Base-by-base conservation (phyloP, 1,140 invertebrate genomes). In the Oryctes rhinoceros region DNA sequence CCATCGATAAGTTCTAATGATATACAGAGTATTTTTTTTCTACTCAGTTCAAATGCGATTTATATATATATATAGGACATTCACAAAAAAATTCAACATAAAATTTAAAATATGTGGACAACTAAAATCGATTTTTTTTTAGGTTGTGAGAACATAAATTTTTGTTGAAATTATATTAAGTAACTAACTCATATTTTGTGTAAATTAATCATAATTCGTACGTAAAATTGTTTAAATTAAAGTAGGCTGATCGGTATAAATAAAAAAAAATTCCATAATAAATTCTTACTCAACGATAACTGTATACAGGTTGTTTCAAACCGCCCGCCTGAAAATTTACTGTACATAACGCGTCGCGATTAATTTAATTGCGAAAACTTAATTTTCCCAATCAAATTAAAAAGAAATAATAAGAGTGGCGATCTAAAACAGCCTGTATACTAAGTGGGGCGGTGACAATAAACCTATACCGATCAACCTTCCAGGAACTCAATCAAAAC, bases 181-280 rank as follows among this genome's bases (percentile, higher is more conserved):
- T 71, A 71, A 71, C 35, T 71, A 30, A 71, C 18, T 37, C 10
- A 71, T 35, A 71, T 37, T 15, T 20, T 71, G 65, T 71, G 18
- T 71, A 71, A 71, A 71, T 71, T 71, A 71, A 71, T 35, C 53
- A 71, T 11, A 71, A 71, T 71, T 24, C 9, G 53, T 62, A 62
- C 20, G 35, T 13, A 71, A 71, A 24, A 71, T 35, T 15, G 11
- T 71, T 37, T 71, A 71, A 71, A 71, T 71, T 71, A 71, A 71
- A 24, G 11, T n/a, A 18, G 18, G 15, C 18, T 18, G 53, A 18
- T 7, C 6, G n/a, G 6, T 59, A 18, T 59, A 59, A 59, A 59
- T 10, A 3, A 44, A 44, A 44, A 44, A 44, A 10, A 3, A 0
- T 5, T 44, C 39, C 39, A 44, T 10, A 30, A 30, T 30, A 30